Base-by-base conservation (phyloP, 23 tunicate genomes). In the Ascidia mentula region DNA sequence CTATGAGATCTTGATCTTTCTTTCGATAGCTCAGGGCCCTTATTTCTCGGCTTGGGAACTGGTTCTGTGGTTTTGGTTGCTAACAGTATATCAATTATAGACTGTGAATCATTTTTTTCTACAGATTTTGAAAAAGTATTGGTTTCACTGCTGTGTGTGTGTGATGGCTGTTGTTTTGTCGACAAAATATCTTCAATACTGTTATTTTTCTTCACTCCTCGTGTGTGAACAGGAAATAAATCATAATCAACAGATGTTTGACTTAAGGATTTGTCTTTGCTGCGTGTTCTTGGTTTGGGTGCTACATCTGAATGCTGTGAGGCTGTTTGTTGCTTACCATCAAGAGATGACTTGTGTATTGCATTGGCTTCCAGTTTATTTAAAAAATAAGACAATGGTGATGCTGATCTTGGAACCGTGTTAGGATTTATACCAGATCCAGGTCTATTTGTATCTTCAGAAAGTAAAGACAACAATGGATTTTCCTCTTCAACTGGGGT, bases 41-140 rank as follows among this genome's bases (percentile, higher is more conserved):
- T 36, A 26, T 80, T 84, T 79, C 95, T 84, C 59, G 89, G 95
- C 40, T 60, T 80, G 26, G 95, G 82, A 32, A 36, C 79, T 40
- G 95, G 95, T 89, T 83, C 74, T 24, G 32, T 12, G 20, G 33
- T 31, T 2, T 69, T 18, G 59, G 40, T 72, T 36, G 76, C 83
- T 40, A 82, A 37, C 30, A 88, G 28, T 34, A 82, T 74, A 42
- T 88, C 92, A 18, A 82, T 77, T 1, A 76, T 53, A 6, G 92
- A 88, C 2, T 88, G 80, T 32, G 92, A 82, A 26, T 81, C 78
- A 37, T 72, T 80, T 12, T 33, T 53, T 30, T 24, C 53, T 9
- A 9, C 15, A 9, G 53, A 42, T 15, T 42, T 42, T 12, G 53
- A 42, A 9, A 42, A 15, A 15, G 53, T 42, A 9, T 42, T 42